Percentiles rank a stretch among this genome's conserved stretches.
These are phyloP conservation scores for Phymorhynchus buccinoides DNA, from an alignment of 1,140 invertebrate species.

Conservation along the genomic window DNA sequence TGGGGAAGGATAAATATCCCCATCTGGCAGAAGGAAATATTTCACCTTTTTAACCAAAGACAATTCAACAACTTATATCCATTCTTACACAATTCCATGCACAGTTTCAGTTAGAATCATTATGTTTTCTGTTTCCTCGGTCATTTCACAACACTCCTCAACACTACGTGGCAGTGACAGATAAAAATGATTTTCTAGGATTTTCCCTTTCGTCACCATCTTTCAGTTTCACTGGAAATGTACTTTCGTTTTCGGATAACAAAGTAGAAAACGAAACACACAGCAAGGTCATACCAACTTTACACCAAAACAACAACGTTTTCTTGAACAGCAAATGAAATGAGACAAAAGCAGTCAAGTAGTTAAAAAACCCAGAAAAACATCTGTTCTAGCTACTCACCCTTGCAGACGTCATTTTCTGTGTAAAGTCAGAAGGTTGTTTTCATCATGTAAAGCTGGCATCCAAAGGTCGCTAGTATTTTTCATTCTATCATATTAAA, in stretches of 20 bases:
- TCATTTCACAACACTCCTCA: neutral
- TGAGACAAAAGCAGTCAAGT: neutral
- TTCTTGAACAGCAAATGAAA: neutral
- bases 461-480: neutral
- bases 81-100: constrained; percentile 32
- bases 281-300: neutral
- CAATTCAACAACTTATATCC: neutral
- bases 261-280: neutral
- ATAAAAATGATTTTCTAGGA: neutral
- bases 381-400: neutral
- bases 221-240: constrained; percentile 1
- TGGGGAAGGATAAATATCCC: too few relatives aligned
- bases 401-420: neutral
- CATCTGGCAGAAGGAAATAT: too few relatives aligned
- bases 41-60: neutral
- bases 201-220: neutral
- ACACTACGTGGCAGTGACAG: neutral
- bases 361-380: neutral
- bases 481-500: neutral
- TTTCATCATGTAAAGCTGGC: neutral
- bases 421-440: constrained; percentile 3
- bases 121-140: neutral
- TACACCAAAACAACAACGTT: neutral
- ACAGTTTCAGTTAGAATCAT: constrained; percentile 26
- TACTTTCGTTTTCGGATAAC: constrained; percentile 28